Evolutionary conservation across 2,888 invertebrate species (phyloP), one percentile per base, ranked within the genome.

Genomic region (Thysanoteuthis rhombus): DNA sequence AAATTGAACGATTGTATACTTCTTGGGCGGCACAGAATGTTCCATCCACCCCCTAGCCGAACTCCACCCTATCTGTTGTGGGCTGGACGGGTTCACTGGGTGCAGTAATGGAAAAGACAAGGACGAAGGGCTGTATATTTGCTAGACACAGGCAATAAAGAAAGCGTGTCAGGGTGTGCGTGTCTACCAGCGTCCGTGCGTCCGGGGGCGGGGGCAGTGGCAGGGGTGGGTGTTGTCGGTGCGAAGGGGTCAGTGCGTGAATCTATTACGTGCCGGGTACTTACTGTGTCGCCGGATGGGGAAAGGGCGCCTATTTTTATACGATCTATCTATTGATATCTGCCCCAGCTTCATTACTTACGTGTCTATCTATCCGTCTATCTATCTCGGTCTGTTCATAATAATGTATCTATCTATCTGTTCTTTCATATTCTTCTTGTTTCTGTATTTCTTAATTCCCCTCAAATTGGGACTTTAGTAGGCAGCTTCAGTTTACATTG

Each of bases 131-230:
- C n/a, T 75, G 75, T 75, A 75, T 75, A 75, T 75, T 16, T 75
- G n/a, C n/a, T 75, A 75, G n/a, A 75, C 75, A 75, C 75, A 75
- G 75, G 75, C 75, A 75, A 75, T 75, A 75, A 75, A 75, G 75
- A n/a, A 75, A 75, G 75, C 75, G 75, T 75, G 75, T 75, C 75
- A 75, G 75, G 0, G 75, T 75, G n/a, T 75, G 75, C 75, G 75
- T 75, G 75, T 36, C n/a, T 75, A 75, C 75, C n/a, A 75, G 75
- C 75, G 75, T 75, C 75, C 75, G 19, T 75, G 75, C 75, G 75
- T 75, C 75, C 75, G n/a, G 75, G n/a, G 75, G 75, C 36, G 36
- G 75, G 36, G 36, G n/a, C 75, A 75, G 75, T 36, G 75, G 1
- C n/a, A 36, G 75, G 75, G 16, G 75, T n/a, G 75, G 75, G 75